These are phyloP conservation scores for Sinocyclocheilus anshuiensis DNA, from an alignment of 2,113 vertebrate species.

Conservation along the genomic window DNA sequence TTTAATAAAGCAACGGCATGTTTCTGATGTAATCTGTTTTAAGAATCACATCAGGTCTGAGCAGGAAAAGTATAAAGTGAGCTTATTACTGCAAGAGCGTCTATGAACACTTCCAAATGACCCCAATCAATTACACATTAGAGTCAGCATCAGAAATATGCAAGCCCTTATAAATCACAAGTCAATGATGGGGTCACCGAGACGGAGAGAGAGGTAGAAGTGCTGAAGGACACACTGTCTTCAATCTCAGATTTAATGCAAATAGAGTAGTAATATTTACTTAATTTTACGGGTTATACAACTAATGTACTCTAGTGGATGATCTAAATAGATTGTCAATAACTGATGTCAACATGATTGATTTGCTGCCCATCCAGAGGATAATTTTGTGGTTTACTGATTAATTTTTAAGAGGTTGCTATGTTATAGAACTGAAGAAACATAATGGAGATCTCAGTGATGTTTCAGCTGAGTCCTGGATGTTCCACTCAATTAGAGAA, in stretches of 20 bases:
- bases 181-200: slow-evolving; percentile 8
- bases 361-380: not conserved
- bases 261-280: not conserved
- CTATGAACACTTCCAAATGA: slow-evolving; percentile 39
- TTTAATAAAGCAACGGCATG: too few species aligned
- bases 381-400: not conserved
- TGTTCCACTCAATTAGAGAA: not conserved
- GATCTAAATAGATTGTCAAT: not conserved
- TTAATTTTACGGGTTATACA: not conserved
- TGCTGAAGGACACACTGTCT: not conserved
- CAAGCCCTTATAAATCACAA: slow-evolving; percentile 40
- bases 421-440: not conserved
- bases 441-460: not conserved
- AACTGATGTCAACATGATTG: not conserved
- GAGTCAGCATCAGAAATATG: slow-evolving; percentile 27
- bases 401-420: not conserved
- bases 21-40: not conserved
- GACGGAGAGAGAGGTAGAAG: slow-evolving; percentile 23
- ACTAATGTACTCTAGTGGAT: not conserved
- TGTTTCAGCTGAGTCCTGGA: not conserved
- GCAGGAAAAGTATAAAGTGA: not conserved
- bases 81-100: slow-evolving; percentile 16
- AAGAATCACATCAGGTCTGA: slow-evolving; percentile 1
- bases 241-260: not conserved
- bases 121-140: slow-evolving; percentile 48